These are phyloP conservation scores for Mycalesis mineus DNA, from an alignment of 2,888 invertebrate genomes.

Conservation along the genomic window DNA sequence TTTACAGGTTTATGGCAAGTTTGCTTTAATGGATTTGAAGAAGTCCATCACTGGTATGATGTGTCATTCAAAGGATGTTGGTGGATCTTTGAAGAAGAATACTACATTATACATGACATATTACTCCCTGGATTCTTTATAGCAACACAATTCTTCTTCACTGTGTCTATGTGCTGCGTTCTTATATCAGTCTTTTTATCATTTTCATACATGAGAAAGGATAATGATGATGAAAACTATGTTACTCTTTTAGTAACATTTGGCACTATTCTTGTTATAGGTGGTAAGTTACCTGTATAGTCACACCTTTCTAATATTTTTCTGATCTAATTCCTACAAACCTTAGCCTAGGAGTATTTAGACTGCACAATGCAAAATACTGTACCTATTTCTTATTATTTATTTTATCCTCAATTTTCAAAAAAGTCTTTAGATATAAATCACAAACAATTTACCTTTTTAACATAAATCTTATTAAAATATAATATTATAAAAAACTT, in stretches of 20 bases:
- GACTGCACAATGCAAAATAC: too few species aligned
- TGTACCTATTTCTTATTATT: too few species aligned
- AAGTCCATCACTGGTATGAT: slow-evolving; percentile 91
- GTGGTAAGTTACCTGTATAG: slow-evolving; percentile 62
- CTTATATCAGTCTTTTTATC: slow-evolving; percentile 86
- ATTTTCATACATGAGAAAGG: slow-evolving; percentile 84
- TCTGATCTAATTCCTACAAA: too few species aligned
- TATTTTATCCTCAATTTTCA: too few species aligned
- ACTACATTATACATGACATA: slow-evolving; percentile 94
- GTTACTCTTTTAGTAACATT: slow-evolving; percentile 85
- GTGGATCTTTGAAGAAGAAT: slow-evolving; percentile 99
- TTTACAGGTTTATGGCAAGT: slow-evolving; percentile 94
- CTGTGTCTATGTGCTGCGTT: slow-evolving; percentile 89
- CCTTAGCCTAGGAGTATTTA: too few species aligned
- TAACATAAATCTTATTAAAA: neutral
- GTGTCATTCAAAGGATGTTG: slow-evolving; percentile 91
- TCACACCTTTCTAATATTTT: too few species aligned
- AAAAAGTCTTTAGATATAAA: too few species aligned
- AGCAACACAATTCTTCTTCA: slow-evolving; percentile 95
- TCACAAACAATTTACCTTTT: neutral
- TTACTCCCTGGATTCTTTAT: slow-evolving; percentile 94
- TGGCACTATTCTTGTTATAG: slow-evolving; percentile 84
- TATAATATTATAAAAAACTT: too few species aligned
- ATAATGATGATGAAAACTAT: slow-evolving; percentile 86
- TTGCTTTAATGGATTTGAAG: slow-evolving; percentile 92